These are phyloP conservation scores for Hemibagrus guttatus DNA, from an alignment of 2,797 vertebrate genomes.

Conservation along the genomic window DNA sequence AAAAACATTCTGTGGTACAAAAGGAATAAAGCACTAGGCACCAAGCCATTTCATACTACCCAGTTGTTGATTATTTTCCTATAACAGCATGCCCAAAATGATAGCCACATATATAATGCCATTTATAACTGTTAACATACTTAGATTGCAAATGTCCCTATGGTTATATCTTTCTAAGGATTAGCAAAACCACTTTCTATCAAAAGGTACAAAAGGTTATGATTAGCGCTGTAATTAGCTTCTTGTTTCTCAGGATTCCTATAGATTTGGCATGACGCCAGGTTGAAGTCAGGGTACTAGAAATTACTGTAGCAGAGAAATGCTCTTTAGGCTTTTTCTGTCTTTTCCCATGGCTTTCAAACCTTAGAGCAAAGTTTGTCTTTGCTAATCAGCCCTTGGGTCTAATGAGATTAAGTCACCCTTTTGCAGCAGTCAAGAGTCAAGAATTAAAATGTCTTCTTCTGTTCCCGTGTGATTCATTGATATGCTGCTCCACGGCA, in stretches of 20 bases:
- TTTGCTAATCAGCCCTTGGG: slow-evolving; percentile 23
- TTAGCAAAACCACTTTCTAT: neutral
- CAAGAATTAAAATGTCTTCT: slow-evolving; percentile 54
- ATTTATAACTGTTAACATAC: neutral
- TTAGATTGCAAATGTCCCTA: neutral
- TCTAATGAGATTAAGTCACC: slow-evolving; percentile 55
- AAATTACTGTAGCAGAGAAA: neutral
- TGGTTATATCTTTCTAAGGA: neutral
- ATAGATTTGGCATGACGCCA: neutral
- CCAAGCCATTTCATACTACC: neutral
- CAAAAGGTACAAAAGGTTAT: neutral
- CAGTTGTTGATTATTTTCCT: neutral
- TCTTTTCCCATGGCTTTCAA: slow-evolving; percentile 15
- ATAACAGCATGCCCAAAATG: neutral
- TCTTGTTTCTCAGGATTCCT: neutral
- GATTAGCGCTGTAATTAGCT: neutral
- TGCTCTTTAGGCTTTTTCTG: slow-evolving; percentile 1
- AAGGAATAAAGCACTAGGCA: neutral
- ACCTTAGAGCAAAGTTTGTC: slow-evolving; percentile 28
- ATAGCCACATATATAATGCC: neutral
- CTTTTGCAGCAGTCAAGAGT: slow-evolving; percentile 52
- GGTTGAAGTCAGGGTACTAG: neutral
- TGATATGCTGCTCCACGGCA: slow-evolving; percentile 56
- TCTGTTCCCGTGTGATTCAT: slow-evolving; percentile 54
- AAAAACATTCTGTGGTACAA: neutral